Conservation (phyloP, 2,113 vertebrate species). For the Salvator merianae region DNA sequence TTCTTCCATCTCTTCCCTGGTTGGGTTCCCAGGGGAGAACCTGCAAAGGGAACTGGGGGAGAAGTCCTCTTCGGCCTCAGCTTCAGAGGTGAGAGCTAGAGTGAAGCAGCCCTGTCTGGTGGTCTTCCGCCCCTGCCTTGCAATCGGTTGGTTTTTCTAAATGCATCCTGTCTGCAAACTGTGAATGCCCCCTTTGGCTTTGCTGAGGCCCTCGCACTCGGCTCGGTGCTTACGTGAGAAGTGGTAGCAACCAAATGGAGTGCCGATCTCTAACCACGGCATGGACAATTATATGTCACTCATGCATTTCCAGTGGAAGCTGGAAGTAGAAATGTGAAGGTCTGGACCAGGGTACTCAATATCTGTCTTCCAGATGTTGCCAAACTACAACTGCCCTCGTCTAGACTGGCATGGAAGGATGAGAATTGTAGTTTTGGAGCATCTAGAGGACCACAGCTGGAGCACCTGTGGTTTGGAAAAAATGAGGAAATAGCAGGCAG, state of each 20-base stretch:
- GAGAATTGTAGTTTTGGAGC: too few relatives aligned
- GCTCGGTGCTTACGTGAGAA: not conserved
- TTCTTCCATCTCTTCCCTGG: conserved; percentile 34
- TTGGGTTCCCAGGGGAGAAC: conserved; percentile 53
- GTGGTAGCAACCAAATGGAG: not conserved
- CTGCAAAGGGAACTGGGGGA: conserved; percentile 35
- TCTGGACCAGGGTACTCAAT: too few relatives aligned
- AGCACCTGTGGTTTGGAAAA: too few relatives aligned
- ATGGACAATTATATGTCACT: not conserved
- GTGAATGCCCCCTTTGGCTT: not conserved
- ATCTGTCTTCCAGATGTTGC: too few relatives aligned
- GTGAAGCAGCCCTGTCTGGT: not conserved
- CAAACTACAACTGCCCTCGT: too few relatives aligned
- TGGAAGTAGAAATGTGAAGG: too few relatives aligned
- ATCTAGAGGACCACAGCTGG: too few relatives aligned
- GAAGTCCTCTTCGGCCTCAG: conserved; percentile 31
- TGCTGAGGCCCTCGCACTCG: not conserved
- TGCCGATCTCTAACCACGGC: not conserved
- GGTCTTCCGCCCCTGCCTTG: not conserved
- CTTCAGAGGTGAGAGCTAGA: not conserved
- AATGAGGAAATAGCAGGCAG: too few relatives aligned
- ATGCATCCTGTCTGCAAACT: too few relatives aligned
- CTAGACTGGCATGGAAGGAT: too few relatives aligned
- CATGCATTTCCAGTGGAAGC: too few relatives aligned
- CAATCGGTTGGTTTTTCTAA: not conserved